Conservation (phyloP, 2,888 invertebrate genomes). For the Athalia rosae region DNA sequence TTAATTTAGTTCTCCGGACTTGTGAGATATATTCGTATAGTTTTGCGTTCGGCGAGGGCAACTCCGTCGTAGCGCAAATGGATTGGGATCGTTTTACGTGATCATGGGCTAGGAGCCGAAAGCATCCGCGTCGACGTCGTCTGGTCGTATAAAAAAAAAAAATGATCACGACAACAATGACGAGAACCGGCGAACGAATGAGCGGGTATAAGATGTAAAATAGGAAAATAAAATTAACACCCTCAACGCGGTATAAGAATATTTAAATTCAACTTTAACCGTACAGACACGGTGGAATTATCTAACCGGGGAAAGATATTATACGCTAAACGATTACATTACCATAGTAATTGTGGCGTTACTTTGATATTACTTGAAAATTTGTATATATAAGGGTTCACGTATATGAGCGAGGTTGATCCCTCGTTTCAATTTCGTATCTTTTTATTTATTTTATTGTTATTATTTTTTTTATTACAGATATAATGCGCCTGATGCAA, state of each 20-base stretch:
- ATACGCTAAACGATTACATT: slow-evolving; percentile 8
- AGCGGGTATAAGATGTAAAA: no score
- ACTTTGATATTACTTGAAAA: neutral
- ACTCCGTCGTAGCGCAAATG: neutral
- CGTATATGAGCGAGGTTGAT: neutral
- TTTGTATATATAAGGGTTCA: neutral
- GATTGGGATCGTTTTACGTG: slow-evolving; percentile 5
- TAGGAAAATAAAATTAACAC: neutral
- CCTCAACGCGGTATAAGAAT: neutral
- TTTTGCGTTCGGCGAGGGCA: slow-evolving; percentile 2
- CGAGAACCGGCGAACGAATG: neutral
- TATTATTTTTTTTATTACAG: neutral
- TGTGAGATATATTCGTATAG: neutral
- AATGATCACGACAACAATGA: neutral
- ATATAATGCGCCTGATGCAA: neutral
- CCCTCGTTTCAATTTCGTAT: neutral
- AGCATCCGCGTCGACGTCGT: neutral
- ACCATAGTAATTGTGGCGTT: slow-evolving; percentile 19
- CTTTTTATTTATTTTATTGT: neutral
- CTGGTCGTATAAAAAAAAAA: neutral
- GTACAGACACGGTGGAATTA: neutral
- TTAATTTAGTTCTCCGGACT: neutral
- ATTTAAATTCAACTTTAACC: slow-evolving; percentile 1
- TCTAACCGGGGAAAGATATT: neutral
- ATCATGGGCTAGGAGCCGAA: neutral